Conservation (phyloP, 2,113 vertebrate species). For the Trachemys scripta region DNA sequence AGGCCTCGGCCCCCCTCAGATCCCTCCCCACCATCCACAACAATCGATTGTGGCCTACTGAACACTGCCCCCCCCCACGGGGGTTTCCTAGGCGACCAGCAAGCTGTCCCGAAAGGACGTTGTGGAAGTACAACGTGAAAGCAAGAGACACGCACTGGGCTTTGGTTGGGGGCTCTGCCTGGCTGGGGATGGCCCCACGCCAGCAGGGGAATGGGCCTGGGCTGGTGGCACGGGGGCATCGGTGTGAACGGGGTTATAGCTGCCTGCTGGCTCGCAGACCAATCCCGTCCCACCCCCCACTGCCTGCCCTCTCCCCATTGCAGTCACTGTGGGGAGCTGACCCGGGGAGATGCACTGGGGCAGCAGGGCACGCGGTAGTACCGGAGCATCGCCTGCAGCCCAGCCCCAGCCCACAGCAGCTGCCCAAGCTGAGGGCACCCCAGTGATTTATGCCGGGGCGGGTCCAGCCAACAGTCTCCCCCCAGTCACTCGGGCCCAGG, state of each 20-base stretch:
- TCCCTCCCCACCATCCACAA: background rate
- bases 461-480: no score
- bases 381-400: no score
- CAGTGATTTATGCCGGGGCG: no score
- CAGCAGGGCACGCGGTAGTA: no score
- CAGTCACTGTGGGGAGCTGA: background rate
- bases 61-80: background rate
- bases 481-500: background rate
- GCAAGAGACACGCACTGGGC: background rate
- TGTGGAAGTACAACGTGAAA: background rate
- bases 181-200: no score
- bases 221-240: no score
- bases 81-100: constrained; percentile 42
- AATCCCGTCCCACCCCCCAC: no score
- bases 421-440: no score
- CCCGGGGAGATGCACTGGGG: no score
- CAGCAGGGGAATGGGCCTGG: background rate
- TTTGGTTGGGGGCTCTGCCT: background rate
- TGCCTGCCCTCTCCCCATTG: no score
- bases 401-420: background rate
- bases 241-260: background rate
- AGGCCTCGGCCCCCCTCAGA: constrained; percentile 60
- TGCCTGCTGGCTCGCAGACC: background rate
- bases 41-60: background rate
- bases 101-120: background rate